Evolutionary conservation across 1,140 invertebrate genomes (phyloP), one percentile per base, ranked within the genome.

Genomic region (Lepidostoma basale): DNA sequence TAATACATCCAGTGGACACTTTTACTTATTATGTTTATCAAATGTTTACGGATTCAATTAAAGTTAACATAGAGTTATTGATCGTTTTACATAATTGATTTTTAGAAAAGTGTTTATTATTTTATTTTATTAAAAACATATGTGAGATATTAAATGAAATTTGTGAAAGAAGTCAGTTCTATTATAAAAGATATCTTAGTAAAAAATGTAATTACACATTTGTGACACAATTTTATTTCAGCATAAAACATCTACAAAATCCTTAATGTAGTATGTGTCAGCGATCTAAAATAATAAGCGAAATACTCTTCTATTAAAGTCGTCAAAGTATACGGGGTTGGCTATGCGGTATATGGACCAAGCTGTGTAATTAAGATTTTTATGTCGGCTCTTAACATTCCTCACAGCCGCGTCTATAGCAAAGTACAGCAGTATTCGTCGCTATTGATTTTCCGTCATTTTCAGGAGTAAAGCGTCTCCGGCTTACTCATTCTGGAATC

Each of bases 391-490:
- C 36, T 33, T 26, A 60, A 23, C 40, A 8, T 42, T 60, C 25
- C 26, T 18, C 28, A 25, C 14, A 16, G n/a, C 12, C 4, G 14
- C 33, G 16, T 56, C 16, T 2, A 30, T 18, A 33, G 22, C n/a
- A n/a, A n/a, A n/a, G n/a, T n/a, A n/a, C n/a, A 12, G 2, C 2
- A 5, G 12, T 12, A 23, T 22, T 30, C 36, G n/a, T 22, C 26
- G 33, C 12, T 62, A 62, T 62, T 28, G 59, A 45, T 62, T 62
- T 44, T n/a, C 59, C 59, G 59, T 62, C 59, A 62, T 45, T 26
- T 62, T 25, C 59, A 62, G 59, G 39, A 18, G 26, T 52, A 23
- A 6, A 52, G 20, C 22, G 26, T 52, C 47, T 62, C 25, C 30
- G 42, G 22, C 59, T 62, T 62, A 44, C 18, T 30, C 59, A 45